Evolutionary conservation across 2,113 vertebrate genomes (phyloP).

Genomic region (Nicator chloris): DNA sequence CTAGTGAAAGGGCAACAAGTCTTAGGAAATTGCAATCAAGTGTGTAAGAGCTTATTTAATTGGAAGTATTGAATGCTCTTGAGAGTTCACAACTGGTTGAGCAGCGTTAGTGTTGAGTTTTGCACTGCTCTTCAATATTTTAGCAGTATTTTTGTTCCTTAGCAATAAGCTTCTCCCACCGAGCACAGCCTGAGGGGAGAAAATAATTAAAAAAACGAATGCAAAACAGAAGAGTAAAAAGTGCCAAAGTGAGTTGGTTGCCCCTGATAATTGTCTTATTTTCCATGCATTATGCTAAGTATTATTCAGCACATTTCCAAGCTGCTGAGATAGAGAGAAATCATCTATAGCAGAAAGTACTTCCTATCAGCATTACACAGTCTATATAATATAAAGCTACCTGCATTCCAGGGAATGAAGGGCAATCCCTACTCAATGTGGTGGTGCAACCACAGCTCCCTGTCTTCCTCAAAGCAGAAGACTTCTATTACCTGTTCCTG

Average conservation of each 20-base stretch:
- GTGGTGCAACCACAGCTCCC: not conserved
- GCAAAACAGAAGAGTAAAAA: not conserved
- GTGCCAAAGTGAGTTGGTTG: not conserved
- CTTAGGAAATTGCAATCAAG: not conserved
- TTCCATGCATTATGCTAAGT: not conserved
- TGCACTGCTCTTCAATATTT: not conserved
- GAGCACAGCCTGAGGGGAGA: not conserved
- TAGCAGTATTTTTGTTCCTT: not conserved
- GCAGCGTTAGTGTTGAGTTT: not conserved
- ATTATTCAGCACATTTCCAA: not conserved
- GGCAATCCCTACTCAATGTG: not conserved
- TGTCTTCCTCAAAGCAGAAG: not conserved
- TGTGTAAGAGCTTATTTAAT: not conserved
- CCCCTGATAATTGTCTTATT: not conserved
- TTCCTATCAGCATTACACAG: not conserved
- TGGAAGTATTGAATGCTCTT: not conserved
- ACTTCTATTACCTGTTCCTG: not conserved
- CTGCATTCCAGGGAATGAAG: not conserved
- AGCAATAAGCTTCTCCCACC: not conserved
- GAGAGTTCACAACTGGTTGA: not conserved
- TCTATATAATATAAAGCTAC: not conserved
- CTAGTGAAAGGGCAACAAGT: not conserved
- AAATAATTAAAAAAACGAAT: not conserved
- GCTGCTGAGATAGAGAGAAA: not conserved
- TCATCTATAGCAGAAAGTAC: not conserved